These are phyloP conservation scores for Drosophila pectinifera DNA, from an alignment of 1,140 invertebrate genomes.

Conservation along the genomic window DNA sequence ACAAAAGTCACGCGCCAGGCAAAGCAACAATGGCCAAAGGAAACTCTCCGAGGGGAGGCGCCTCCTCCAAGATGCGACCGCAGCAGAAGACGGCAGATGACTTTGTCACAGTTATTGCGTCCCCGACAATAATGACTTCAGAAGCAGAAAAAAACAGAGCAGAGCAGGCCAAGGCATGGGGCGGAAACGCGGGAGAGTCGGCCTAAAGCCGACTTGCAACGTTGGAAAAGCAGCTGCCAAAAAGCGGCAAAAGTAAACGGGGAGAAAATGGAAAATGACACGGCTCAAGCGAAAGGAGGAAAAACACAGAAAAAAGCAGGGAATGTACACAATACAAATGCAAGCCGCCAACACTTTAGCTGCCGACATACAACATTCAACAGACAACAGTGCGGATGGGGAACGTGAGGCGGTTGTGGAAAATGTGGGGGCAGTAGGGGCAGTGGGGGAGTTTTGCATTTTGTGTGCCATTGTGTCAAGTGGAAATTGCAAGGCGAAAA, in stretches of 20 bases:
- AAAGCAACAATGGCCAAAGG: constrained; percentile 11
- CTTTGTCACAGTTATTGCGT: constrained; percentile 75
- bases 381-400: constrained; percentile 10
- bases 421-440: too few relatives aligned
- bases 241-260: constrained; percentile 54
- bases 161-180: constrained; percentile 5
- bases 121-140: constrained; percentile 69
- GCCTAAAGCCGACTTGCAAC: constrained; percentile 63
- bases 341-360: constrained; percentile 63
- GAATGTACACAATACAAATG: constrained; percentile 40
- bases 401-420: constrained; percentile 2
- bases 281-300: constrained; percentile 3
- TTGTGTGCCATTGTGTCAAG: constrained; percentile 82
- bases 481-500: constrained; percentile 74
- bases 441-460: constrained; percentile 69
- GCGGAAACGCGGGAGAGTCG: neutral
- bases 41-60: constrained; percentile 9
- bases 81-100: constrained; percentile 53
- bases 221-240: constrained; percentile 64
- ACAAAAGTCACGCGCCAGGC: constrained; percentile 15
- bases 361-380: constrained; percentile 46
- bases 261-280: constrained; percentile 63
- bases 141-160: constrained; percentile 39
- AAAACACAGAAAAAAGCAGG: constrained; percentile 31
- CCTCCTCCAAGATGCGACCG: constrained; percentile 3